Base-by-base conservation (phyloP, 2,113 vertebrate genomes). In the Cettia cetti region DNA sequence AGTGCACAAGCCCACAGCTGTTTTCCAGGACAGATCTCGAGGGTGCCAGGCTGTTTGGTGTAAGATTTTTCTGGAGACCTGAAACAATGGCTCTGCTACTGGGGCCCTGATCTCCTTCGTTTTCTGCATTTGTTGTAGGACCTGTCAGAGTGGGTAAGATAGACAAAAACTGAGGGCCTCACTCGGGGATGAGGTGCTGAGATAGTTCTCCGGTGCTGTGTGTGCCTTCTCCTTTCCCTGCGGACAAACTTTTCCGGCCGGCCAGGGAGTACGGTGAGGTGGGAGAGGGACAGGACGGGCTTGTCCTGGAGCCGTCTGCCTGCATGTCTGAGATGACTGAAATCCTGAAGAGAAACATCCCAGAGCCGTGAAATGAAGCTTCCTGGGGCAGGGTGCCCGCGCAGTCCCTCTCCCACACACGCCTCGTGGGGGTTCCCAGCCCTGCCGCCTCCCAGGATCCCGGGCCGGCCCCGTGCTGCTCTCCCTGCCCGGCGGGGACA, bases 151-250 rank as follows among this genome's bases (percentile, higher is more conserved):
- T 1, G 14, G 15, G 45, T 5, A 31, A 28, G n/a, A 42, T 1
- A 30, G 37, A 57, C 31, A 27, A 13, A n/a, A 31, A 0, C 37
- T 0, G 56, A 52, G 50, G 42, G 40, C 37, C 33, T 47, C 13
- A 1, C n/a, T 7, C 2, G 2, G 0, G 27, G 20, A 1, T 10
- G 45, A 80, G n/a, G 18, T 3, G 35, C 61, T 9, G 28, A 11
- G 14, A 11, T 8, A 11, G 33, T 1, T 45, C 64, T 40, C 33
- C 2, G 2, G 14, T 3, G 53, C 19, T 11, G 3, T 3, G 35
- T 2, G 31, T 0, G 35, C 30, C 24, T 12, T 37, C 31, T 28
- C 11, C 31, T 33, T n/a, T 27, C 31, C 22, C 31, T 6, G 24
- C 0, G 9, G 20, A 44, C 27, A 23, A 22, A 23, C 74, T 28